Evolutionary conservation across 2,888 invertebrate genomes (phyloP), one percentile per base, ranked within the genome.

Genomic region (Andrena trimmerana): DNA sequence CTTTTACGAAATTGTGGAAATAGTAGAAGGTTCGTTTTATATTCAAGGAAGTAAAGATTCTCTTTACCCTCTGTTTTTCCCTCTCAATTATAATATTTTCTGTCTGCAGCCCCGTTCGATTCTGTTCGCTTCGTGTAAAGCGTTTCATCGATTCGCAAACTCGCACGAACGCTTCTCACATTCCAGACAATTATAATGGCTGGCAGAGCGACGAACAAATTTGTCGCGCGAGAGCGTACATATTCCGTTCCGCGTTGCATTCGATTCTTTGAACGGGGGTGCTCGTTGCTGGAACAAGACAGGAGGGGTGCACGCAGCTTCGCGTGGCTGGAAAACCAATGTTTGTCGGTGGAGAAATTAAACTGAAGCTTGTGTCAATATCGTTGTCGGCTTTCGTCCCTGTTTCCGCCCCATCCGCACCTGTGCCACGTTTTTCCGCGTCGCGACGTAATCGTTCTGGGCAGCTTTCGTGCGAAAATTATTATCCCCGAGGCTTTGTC

Each of bases 341-440:
- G 91, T 93, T 92, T 92, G 90, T 90, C 91, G 83, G 90, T 86
- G 90, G 92, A 92, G 92, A 92, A 93, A 93, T 93, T 93, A 93
- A 92, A 93, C 92, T 89, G 92, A 90, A 91, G 92, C 92, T 93
- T 92, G 90, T 92, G 93, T 93, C 93, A 93, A 93, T 92, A 93
- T 89, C 91, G 88, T 83, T 86, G 90, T 90, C 92, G 90, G 92
- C 92, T 92, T 92, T 91, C 89, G 86, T 89, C 90, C 87, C 89
- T 89, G 88, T 88, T 88, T 80, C 86, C 68, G 65, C 42, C n/a
- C 54, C 67, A 72, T 87, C 67, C 89, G 81, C 88, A 83, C 84
- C 87, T 87, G 90, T 88, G 90, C 88, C 89, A 86, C 86, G 78
- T 84, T 88, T 91, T 90, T 88, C 83, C 88, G 67, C 70, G 63